phyloP scores from a whole-genome alignment of 1,140 invertebrate genomes.

The Drosophila arizonae region DNA sequence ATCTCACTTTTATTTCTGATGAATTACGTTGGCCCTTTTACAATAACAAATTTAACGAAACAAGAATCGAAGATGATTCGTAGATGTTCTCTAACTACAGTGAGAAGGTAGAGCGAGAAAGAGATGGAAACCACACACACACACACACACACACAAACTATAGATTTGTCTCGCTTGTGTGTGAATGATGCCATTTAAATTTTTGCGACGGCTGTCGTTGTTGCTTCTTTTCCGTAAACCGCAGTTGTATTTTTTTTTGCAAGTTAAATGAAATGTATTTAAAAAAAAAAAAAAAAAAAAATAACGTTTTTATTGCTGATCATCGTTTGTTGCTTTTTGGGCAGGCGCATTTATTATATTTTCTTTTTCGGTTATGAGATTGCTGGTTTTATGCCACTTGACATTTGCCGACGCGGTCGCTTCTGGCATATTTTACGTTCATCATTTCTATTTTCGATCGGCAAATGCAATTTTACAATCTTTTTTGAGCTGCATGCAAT shows the following conservation, averaged over 20 bases:
- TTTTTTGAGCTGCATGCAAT: conserved; percentile 23
- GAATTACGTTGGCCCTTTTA: conserved; percentile 28
- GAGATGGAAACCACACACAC: conserved; percentile 1
- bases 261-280: conserved; percentile 29
- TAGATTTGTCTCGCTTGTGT: conserved; percentile 45
- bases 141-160: neutral
- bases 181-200: conserved; percentile 29
- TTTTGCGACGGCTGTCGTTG: conserved; percentile 8
- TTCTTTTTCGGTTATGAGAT: conserved; percentile 24
- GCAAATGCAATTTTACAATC: conserved; percentile 42
- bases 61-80: conserved; percentile 25
- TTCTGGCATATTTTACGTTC: conserved; percentile 31
- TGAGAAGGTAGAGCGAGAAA: conserved; percentile 7
- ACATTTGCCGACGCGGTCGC: conserved; percentile 58
- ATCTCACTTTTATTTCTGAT: conserved; percentile 52
- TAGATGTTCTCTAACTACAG: conserved; percentile 22
- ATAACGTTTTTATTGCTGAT: conserved; percentile 20
- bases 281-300: conserved; percentile 15
- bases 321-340: conserved; percentile 25
- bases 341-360: conserved; percentile 9
- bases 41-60: conserved; percentile 30
- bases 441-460: conserved; percentile 71
- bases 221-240: conserved; percentile 1
- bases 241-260: conserved; percentile 24
- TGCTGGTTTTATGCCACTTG: conserved; percentile 50